phyloP scores from a whole-genome alignment of 1,140 invertebrate genomes.

The Pantala flavescens region DNA sequence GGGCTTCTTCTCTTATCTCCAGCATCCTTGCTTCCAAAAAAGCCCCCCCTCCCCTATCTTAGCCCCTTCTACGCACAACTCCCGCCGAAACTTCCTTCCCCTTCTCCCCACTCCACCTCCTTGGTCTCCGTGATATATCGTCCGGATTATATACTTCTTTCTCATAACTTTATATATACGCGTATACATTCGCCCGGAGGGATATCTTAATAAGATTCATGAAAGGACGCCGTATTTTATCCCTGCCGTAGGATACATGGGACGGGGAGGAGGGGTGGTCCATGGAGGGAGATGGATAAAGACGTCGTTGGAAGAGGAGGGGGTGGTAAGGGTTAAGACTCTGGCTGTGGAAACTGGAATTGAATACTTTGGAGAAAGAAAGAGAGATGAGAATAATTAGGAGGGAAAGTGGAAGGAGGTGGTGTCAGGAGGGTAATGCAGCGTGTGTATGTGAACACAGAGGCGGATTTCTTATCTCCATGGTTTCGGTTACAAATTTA shows the following conservation, averaged over 20 bases:
- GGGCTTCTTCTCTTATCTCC: neutral
- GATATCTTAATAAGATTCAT: slow-evolving; percentile 63
- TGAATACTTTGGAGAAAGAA: slow-evolving; percentile 20
- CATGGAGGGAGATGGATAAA: slow-evolving; percentile 34
- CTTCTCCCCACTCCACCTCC: neutral
- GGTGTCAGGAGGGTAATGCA: neutral
- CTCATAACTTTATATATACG: slow-evolving; percentile 10
- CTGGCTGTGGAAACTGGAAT: slow-evolving; percentile 11
- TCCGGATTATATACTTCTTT: slow-evolving; percentile 10
- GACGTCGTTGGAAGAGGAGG: neutral
- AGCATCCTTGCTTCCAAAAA: neutral
- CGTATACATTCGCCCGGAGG: slow-evolving; percentile 24
- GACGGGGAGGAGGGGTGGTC: slow-evolving; percentile 25
- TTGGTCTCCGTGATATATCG: neutral
- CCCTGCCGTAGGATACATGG: slow-evolving; percentile 22
- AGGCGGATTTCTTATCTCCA: no score
- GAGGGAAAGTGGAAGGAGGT: neutral
- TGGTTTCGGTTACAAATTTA: no score
- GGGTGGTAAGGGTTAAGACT: slow-evolving; percentile 10
- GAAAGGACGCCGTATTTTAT: slow-evolving; percentile 59
- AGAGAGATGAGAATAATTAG: slow-evolving; percentile 22
- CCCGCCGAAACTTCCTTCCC: neutral
- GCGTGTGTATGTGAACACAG: no score
- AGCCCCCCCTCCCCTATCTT: neutral
- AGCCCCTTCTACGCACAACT: neutral